These are phyloP conservation scores for Cyrtorhinus lividipennis DNA, from an alignment of 1,140 invertebrate genomes.

Conservation along the genomic window DNA sequence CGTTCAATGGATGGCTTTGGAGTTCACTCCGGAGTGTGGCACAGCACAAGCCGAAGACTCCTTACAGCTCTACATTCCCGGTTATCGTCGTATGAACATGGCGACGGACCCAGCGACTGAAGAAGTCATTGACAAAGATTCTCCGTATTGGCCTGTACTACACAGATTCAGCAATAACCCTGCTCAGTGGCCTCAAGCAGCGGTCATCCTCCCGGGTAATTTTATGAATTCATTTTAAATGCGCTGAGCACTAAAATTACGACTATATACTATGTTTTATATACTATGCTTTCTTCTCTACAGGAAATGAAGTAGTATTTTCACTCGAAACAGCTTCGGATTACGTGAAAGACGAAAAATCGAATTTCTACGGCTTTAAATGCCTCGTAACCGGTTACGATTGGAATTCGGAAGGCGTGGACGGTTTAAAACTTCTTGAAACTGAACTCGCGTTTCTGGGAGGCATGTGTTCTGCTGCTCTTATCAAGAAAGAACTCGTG, in stretches of 20 bases:
- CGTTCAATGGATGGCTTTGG: constrained; percentile 82
- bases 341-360: constrained; percentile 83
- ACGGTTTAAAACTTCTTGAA: constrained; percentile 63
- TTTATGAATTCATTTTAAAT: constrained; percentile 15
- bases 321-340: constrained; percentile 89
- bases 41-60: constrained; percentile 90
- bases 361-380: constrained; percentile 74
- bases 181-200: constrained; percentile 73
- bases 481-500: constrained; percentile 72
- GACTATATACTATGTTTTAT: too few species aligned
- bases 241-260: too few species aligned
- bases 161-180: constrained; percentile 51
- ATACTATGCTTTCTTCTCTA: constrained; percentile 18
- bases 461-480: constrained; percentile 73
- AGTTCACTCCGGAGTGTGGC: constrained; percentile 83
- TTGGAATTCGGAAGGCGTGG: constrained; percentile 43
- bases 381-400: constrained; percentile 87
- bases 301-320: constrained; percentile 84
- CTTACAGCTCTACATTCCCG: constrained; percentile 72
- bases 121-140: constrained; percentile 14
- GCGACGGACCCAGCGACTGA: neutral
- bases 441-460: constrained; percentile 81
- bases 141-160: constrained; percentile 56
- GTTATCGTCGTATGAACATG: neutral
- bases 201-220: constrained; percentile 68